A percentile compares a stretch with the other conserved stretches of the same genome.
phyloP scores from a whole-genome alignment of 2,888 invertebrate species.

The Philaethria dido region DNA sequence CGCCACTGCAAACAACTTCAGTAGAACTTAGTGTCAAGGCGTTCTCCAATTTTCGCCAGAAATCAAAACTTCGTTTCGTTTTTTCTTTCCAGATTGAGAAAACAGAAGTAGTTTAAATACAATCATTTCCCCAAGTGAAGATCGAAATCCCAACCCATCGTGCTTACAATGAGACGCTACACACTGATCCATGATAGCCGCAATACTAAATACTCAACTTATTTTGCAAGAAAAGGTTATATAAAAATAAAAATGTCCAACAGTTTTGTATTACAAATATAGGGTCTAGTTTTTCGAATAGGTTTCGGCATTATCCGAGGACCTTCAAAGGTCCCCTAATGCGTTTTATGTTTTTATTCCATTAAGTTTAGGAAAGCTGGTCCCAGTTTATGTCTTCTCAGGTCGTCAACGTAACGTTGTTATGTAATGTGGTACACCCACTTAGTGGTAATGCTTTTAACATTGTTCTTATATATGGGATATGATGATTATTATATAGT shows the following conservation, averaged over 20 bases:
- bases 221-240: not conserved
- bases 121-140: no score
- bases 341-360: constrained; percentile 78
- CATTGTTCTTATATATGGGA: not conserved
- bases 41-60: no score
- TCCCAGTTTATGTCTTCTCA: constrained; percentile 52
- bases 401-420: constrained; percentile 43
- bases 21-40: no score
- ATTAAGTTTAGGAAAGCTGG: constrained; percentile 61
- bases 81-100: no score
- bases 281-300: constrained; percentile 32
- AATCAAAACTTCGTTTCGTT: no score
- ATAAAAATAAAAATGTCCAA: not conserved
- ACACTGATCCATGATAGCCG: no score
- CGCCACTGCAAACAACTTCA: no score
- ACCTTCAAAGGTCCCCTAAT: constrained; percentile 47
- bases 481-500: not conserved
- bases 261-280: constrained; percentile 15
- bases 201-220: no score
- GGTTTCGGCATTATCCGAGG: constrained; percentile 41
- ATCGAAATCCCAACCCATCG: no score
- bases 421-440: constrained; percentile 33
- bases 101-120: no score
- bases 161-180: no score
- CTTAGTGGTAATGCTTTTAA: constrained; percentile 6